Conservation (phyloP, 2,888 invertebrate species). For the Scaptomyza cyrtandrae region DNA sequence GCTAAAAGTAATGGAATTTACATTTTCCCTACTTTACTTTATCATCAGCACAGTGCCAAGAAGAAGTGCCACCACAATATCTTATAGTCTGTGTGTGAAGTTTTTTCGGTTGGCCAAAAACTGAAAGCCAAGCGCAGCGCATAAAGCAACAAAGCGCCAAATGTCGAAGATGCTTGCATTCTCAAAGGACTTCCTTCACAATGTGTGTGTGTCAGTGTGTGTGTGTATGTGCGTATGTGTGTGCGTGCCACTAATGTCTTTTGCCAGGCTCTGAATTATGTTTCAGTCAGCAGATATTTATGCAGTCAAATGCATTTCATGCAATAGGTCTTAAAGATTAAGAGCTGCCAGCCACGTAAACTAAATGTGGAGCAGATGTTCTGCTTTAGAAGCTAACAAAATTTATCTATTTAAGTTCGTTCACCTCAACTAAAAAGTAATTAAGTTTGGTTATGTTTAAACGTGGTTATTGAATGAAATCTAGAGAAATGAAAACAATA, state of each 20-base stretch:
- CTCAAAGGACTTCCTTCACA: constrained; percentile 12
- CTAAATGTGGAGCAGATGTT: no score
- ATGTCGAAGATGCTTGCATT: constrained; percentile 49
- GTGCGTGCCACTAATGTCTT: constrained; percentile 49
- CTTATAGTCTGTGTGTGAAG: constrained; percentile 12
- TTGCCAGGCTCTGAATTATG: constrained; percentile 49
- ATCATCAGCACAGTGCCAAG: constrained; percentile 11
- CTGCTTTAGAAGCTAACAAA: no score
- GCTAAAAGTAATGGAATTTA: constrained; percentile 9
- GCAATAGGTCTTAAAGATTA: constrained; percentile 45
- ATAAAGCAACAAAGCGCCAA: constrained; percentile 44
- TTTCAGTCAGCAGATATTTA: constrained; percentile 61
- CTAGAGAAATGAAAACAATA: background rate
- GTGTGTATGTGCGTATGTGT: background rate
- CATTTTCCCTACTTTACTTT: background rate
- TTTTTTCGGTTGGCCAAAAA: constrained; percentile 35
- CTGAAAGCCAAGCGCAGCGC: constrained; percentile 43
- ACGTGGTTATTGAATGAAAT: background rate
- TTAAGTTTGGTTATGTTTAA: background rate
- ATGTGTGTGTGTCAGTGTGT: constrained; percentile 1
- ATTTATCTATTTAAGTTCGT: no score
- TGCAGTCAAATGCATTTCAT: constrained; percentile 60
- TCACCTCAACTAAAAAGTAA: background rate
- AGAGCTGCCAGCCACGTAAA: constrained; percentile 4
- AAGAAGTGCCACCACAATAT: constrained; percentile 23